phyloP scores from a whole-genome alignment of 2,888 invertebrate species.

The Andrena dorsata region DNA sequence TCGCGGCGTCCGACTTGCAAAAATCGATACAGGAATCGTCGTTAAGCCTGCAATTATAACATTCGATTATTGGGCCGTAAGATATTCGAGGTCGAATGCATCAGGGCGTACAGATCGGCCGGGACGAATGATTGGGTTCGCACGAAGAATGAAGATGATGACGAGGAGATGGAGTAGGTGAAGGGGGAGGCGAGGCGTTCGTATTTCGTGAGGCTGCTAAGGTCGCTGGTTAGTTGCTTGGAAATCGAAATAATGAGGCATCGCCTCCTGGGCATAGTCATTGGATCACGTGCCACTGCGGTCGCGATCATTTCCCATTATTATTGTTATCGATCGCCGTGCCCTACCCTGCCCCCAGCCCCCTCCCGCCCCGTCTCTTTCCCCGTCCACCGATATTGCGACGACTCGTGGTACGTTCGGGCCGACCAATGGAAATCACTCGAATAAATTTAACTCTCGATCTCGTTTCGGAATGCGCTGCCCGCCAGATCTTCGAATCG shows the following conservation, averaged over 20 bases:
- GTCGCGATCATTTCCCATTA: constrained; percentile 83
- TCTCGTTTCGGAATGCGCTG: constrained; percentile 69
- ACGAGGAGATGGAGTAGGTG: constrained; percentile 51
- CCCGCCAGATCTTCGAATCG: constrained; percentile 52
- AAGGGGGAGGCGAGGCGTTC: constrained; percentile 66
- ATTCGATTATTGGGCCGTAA: constrained; percentile 67
- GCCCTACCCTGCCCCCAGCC: constrained; percentile 58
- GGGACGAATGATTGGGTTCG: constrained; percentile 76
- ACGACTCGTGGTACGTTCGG: constrained; percentile 69
- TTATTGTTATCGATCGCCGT: constrained; percentile 81
- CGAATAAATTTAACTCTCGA: constrained; percentile 73
- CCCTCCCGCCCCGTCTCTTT: constrained; percentile 19
- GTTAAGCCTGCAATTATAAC: constrained; percentile 71
- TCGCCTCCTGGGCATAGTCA: constrained; percentile 81
- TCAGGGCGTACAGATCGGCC: constrained; percentile 64
- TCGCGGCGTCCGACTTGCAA: constrained; percentile 1
- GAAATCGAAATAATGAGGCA: constrained; percentile 83
- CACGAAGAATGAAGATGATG: constrained; percentile 74
- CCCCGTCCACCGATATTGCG: constrained; percentile 71
- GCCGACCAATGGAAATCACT: constrained; percentile 69
- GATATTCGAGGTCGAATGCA: constrained; percentile 71
- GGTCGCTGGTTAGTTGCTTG: constrained; percentile 80
- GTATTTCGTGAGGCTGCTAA: constrained; percentile 78
- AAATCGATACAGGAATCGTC: constrained; percentile 34
- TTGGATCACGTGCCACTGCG: constrained; percentile 84